Conservation (phyloP, 2,113 vertebrate species). For the Leptodactylus fuscus region DNA sequence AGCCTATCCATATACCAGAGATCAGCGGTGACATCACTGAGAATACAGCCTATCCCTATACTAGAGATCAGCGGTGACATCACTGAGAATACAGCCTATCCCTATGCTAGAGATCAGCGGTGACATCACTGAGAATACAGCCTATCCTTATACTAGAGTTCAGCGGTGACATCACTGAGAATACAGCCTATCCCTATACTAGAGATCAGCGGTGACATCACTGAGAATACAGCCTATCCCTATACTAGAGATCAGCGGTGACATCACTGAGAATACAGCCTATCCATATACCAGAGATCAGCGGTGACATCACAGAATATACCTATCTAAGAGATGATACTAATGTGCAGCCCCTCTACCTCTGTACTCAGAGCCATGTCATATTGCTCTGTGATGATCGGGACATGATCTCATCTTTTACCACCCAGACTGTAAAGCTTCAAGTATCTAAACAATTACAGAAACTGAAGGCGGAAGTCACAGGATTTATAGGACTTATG, state of each 20-base stretch:
- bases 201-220: not conserved
- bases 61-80: not conserved
- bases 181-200: not conserved
- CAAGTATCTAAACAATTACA: too few relatives aligned
- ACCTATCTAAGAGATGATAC: not conserved
- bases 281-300: not conserved
- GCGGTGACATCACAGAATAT: not conserved
- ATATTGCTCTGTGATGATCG: too few relatives aligned
- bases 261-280: not conserved
- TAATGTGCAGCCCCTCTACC: too few relatives aligned
- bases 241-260: not conserved
- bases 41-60: not conserved
- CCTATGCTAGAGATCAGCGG: not conserved
- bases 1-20: not conserved
- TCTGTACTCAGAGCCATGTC: too few relatives aligned
- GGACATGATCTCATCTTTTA: too few relatives aligned
- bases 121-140: not conserved
- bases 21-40: not conserved
- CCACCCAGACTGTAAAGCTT: too few relatives aligned
- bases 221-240: not conserved
- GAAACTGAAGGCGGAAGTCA: too few relatives aligned
- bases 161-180: not conserved
- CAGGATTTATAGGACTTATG: too few relatives aligned
- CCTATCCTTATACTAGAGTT: not conserved
- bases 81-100: not conserved